Evolutionary conservation across 2,797 vertebrate species (phyloP), one percentile per base, ranked within the genome.

Genomic region (Phataginus tricuspis): DNA sequence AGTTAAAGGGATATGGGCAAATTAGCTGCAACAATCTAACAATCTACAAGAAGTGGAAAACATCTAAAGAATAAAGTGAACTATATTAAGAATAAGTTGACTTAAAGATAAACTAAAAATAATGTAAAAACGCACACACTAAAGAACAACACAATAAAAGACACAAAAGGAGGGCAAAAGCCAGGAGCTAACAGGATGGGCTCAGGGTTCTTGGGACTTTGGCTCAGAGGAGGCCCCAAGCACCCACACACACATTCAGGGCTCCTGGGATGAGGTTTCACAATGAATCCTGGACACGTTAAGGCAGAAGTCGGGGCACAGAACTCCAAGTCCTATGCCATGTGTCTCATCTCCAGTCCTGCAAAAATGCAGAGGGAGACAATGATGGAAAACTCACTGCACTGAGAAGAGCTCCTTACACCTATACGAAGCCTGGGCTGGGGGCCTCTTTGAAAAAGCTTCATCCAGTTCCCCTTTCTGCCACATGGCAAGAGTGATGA

Each of bases 21-120:
- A 77, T 55, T 61, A 89, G 42, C n/a, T 63, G 71, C 6, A 12
- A 37, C 8, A 45, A 45, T 29, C 5, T 16, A 82, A 64, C 5
- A 53, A 23, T 31, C 78, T 39, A 53, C 51, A 29, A 61, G 61
- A 84, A 94, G 53, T 29, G 23, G 55, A 53, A 51, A 51, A 51
- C 34, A 2, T 53, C 34, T 71, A 29, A 63, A 25, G 27, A 84
- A 53, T 16, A 39, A 37, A 45, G 74, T 72, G 21, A 78, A 55
- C 29, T 21, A 69, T 15, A 27, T 61, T 59, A 69, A 83, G 34
- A 90, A 64, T 39, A 25, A n/a, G 45, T 2, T 49, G 57, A 88
- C 45, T 74, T 82, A 72, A 53, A 68, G 94, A 57, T 55, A 69
- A 68, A 68, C 63, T 57, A n/a, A 90, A 93, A 85, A 75, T 53